Evolutionary conservation across 2,888 invertebrate genomes (phyloP), one percentile per base, ranked within the genome.

Genomic region (Deilephila porcellus): DNA sequence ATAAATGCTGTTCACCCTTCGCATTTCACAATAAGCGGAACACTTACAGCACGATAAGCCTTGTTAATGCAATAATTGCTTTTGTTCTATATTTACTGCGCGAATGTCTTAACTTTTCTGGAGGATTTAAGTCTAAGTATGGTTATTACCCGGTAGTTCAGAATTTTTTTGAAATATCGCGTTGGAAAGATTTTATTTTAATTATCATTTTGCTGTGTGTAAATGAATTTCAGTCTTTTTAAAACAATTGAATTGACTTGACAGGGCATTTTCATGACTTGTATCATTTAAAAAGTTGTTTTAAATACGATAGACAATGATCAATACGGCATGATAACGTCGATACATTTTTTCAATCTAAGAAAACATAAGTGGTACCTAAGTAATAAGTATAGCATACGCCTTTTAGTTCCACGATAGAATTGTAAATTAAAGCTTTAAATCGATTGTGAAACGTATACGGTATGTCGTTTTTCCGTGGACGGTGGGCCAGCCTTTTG

Each of bases 21-120:
- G 17, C 60, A 17, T 60, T 60, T 60, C 60, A 60, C 29, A 60
- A 29, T 25, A 60, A 60, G 29, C 60, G 11, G 60, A 25, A 60
- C 60, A 60, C 60, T 29, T 25, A 14, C 60, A 60, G 25, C 29
- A 29, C 29, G 60, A 60, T 60, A 60, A 60, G 60, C 29, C 60
- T 45, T 25, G 71, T 71, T 72, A 75, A 72, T 75, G 72, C 70
- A 75, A 75, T 73, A 70, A 70, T 60, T 60, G 60, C 60, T 29
- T 60, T 60, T 60, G 29, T 60, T 60, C 77, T 77, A 75, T 76
- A 29, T 60, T 60, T 60, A 14, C 60, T 60, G 60, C 11, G 7
- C 29, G 60, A 60, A 29, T 32, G 32, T 60, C 60, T 60, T 29
- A 29, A 17, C 60, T 60, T 60, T 60, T 60, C 56, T 32, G 29